Evolutionary conservation across 2,113 vertebrate species (phyloP), one percentile per base, ranked within the genome.

Genomic region (Glaucidium brasilianum): DNA sequence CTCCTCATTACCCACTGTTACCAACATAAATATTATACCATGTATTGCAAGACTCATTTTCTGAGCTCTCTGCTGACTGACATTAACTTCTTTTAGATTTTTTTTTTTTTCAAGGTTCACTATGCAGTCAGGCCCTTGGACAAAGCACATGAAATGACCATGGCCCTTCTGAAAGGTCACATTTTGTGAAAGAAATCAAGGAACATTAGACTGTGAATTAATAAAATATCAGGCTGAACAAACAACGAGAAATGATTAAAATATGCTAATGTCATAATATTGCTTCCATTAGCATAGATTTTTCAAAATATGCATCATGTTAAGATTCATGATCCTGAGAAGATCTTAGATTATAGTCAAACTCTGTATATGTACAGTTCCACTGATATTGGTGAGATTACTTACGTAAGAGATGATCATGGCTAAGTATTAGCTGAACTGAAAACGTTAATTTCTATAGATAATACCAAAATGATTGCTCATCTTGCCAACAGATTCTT

Each of bases 401-500:
- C 56, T 94, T 94, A 85, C 13, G 32, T 95, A 87, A 78, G 37
- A 91, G 37, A 47, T 14, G 62, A 45, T 62, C 11, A 72, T 64
- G 39, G 26, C 17, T 89, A 77, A 62, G n/a, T 26, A 17, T 74
- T 59, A 73, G 43, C 27, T 76, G 66, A 93, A 82, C 35, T 75
- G 39, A 41, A 96, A 60, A 69, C 30, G 62, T 91, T 79, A 62
- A 55, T 82, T 86, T 96, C 23, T 80, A 53, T 13, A 91, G 50
- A 82, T 67, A 83, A 52, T 15, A 6, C 23, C 58, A 76, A 89
- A 96, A 91, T 75, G 32, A 68, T 56, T 64, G 60, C 69, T 94
- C 60, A 86, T 92, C 72, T 80, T 93, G 55, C 59, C 76, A 92
- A 92, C 64, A 94, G 58, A 82, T 91, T 93, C 62, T 64, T 96